Percentiles rank a stretch among this genome's conserved stretches.
Conservation (phyloP, 1,140 invertebrate genomes). For the Drosophila navojoa region DNA sequence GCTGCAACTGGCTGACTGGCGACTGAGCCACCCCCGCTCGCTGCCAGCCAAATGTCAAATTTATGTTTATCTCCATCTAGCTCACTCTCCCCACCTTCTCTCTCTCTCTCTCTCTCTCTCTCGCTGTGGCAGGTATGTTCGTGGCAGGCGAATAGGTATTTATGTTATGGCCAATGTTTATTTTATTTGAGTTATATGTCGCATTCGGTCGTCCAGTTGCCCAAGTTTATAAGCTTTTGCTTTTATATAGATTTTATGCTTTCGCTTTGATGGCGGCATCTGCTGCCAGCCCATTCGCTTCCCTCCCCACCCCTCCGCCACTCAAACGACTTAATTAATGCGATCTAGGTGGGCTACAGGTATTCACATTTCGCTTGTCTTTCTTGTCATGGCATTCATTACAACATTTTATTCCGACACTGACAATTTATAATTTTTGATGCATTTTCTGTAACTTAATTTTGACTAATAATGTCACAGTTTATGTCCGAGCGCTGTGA, state of each 20-base stretch:
- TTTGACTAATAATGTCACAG: constrained; percentile 69
- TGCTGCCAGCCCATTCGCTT: background rate
- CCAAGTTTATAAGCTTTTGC: constrained; percentile 34
- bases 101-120: constrained; percentile 12
- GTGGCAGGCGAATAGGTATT: constrained; percentile 54
- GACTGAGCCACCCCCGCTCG: background rate
- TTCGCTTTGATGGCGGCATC: constrained; percentile 40
- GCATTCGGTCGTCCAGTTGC: constrained; percentile 39
- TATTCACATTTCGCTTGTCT: constrained; percentile 38
- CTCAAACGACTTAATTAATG: constrained; percentile 66
- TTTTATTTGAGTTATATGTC: constrained; percentile 79
- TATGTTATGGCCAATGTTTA: constrained; percentile 77
- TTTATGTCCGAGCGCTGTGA: constrained; percentile 57
- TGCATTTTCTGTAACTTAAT: constrained; percentile 38
- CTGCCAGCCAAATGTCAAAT: constrained; percentile 55
- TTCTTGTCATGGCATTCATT: constrained; percentile 56
- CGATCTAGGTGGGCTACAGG: constrained; percentile 42
- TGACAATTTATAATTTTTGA: constrained; percentile 73
- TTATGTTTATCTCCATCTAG: constrained; percentile 65
- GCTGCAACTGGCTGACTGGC: constrained; percentile 35
- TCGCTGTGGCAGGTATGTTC: background rate
- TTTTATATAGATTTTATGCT: constrained; percentile 43
- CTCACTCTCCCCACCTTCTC: background rate
- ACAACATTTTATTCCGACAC: constrained; percentile 64
- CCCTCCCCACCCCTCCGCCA: background rate